These are phyloP conservation scores for Troides helena DNA, from an alignment of 2,888 invertebrate species.

Conservation along the genomic window DNA sequence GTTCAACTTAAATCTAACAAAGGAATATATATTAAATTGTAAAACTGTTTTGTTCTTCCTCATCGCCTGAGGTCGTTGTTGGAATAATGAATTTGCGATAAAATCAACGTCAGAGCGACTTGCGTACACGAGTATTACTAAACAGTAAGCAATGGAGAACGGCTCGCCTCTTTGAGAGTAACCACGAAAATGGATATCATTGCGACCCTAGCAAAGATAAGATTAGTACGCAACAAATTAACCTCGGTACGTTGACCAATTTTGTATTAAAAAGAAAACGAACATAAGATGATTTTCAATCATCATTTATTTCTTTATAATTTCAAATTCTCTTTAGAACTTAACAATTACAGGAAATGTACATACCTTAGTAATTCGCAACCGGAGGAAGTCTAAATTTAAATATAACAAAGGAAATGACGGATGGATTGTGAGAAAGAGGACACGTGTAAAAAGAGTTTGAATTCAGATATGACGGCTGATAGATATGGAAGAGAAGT, in stretches of 20 bases:
- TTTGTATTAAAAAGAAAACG: neutral
- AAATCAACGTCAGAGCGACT: conserved; percentile 21
- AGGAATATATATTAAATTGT: neutral
- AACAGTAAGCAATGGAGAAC: conserved; percentile 10
- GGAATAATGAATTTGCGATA: conserved; percentile 2
- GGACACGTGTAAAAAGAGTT: no score
- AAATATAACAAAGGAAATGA: no score
- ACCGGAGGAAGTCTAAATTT: no score
- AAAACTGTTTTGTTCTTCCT: neutral
- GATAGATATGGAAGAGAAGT: no score
- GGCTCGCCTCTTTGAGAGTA: conserved; percentile 14
- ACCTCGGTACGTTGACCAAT: neutral
- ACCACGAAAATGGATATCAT: conserved; percentile 16
- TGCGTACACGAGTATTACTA: conserved; percentile 16
- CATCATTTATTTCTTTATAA: no score
- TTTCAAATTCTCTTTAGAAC: no score
- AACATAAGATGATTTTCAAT: no score
- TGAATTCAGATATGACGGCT: no score
- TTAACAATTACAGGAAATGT: no score
- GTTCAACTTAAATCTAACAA: neutral
- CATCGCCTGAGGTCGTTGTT: neutral
- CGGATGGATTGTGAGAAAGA: no score
- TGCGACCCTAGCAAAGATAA: conserved; percentile 25
- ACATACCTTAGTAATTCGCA: no score
- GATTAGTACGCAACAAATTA: conserved; percentile 20